Evolutionary conservation across 2,888 invertebrate species (phyloP).

Genomic region (Atrina japonica): DNA sequence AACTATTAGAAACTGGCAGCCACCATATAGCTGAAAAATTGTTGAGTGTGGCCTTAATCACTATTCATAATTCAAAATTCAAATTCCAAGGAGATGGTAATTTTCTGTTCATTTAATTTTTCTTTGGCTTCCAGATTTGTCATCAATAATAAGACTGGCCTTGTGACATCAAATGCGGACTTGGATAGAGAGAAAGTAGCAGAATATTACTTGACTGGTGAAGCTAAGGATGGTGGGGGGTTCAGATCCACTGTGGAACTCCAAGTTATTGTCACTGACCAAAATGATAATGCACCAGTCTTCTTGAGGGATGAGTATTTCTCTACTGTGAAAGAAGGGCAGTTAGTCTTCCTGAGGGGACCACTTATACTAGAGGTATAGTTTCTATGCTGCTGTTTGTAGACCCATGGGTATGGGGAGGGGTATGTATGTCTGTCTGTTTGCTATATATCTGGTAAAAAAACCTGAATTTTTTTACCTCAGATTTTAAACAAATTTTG

Average conservation of each 20-base stretch:
- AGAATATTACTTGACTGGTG: conserved; percentile 89
- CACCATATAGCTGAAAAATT: no score
- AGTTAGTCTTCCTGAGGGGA: conserved; percentile 87
- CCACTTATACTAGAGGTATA: conserved; percentile 87
- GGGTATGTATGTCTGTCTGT: not conserved
- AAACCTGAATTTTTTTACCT: not conserved
- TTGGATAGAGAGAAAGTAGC: conserved; percentile 91
- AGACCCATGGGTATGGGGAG: not conserved
- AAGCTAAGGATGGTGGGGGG: conserved; percentile 91
- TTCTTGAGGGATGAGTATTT: conserved; percentile 73
- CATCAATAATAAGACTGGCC: conserved; percentile 86
- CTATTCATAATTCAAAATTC: no score
- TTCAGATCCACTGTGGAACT: conserved; percentile 71
- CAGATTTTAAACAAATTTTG: no score
- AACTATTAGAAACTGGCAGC: no score
- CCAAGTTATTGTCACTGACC: conserved; percentile 70
- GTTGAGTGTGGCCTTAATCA: no score
- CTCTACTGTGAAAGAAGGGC: conserved; percentile 86
- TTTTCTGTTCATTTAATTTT: no score
- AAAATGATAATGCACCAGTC: conserved; percentile 75
- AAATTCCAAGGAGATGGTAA: no score
- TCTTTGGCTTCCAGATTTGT: conserved; percentile 84
- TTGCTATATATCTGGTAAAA: not conserved
- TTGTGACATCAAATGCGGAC: conserved; percentile 84
- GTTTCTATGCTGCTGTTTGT: not conserved